A percentile compares a stretch with the other conserved stretches of the same genome.
Evolutionary conservation across 2,797 vertebrate genomes (phyloP).

Genomic region (Notamacropus eugenii): DNA sequence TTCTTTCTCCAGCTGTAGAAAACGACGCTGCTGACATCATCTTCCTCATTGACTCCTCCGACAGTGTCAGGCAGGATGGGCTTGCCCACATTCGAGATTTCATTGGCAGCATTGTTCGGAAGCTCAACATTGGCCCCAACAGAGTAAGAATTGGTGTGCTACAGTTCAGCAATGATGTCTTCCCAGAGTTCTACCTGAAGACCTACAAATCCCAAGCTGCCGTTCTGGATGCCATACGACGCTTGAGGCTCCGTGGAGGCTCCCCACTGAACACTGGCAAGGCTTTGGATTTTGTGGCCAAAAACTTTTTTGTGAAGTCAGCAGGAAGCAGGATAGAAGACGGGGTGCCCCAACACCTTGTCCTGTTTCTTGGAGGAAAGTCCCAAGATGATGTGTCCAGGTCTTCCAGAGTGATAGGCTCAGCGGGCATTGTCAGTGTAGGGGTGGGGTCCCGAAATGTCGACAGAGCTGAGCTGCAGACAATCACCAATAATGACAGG

Average conservation of each 20-base stretch:
- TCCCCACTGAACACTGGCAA: constrained; percentile 89
- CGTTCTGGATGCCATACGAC: constrained; percentile 88
- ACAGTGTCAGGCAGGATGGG: constrained; percentile 82
- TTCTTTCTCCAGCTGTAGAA: constrained; percentile 73
- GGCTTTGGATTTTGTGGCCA: constrained; percentile 91
- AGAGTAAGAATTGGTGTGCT: constrained; percentile 91
- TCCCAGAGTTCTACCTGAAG: constrained; percentile 92
- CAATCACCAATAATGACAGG: constrained; percentile 85
- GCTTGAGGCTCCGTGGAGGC: constrained; percentile 91
- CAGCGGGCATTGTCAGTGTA: constrained; percentile 87
- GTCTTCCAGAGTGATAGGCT: constrained; percentile 86
- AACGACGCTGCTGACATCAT: constrained; percentile 91
- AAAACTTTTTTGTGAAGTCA: constrained; percentile 89
- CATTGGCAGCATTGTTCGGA: constrained; percentile 88
- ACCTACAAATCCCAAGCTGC: constrained; percentile 87
- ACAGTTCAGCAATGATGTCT: constrained; percentile 90
- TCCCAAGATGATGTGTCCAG: constrained; percentile 89
- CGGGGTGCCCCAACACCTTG: constrained; percentile 93
- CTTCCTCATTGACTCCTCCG: constrained; percentile 96
- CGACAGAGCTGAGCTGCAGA: constrained; percentile 87
- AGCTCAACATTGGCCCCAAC: constrained; percentile 90
- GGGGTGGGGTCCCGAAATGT: constrained; percentile 88
- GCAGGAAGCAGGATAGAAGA: constrained; percentile 90
- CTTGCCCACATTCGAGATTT: constrained; percentile 94
- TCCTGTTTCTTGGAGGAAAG: constrained; percentile 92